Evolutionary conservation across 2,113 vertebrate genomes (phyloP).

Genomic region (Heliornis fulica): DNA sequence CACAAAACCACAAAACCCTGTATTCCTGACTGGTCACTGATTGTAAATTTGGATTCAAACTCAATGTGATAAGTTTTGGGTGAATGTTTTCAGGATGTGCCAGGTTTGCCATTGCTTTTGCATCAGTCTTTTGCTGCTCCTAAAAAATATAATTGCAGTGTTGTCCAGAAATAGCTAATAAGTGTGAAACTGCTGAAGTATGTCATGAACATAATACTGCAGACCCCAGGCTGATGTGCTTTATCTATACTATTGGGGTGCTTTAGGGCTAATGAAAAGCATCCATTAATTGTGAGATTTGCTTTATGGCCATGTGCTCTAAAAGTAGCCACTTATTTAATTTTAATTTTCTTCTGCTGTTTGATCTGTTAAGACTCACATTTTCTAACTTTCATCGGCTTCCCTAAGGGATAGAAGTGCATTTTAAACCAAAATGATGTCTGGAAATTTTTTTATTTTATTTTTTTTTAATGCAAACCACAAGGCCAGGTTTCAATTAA

Average conservation of each 20-base stretch:
- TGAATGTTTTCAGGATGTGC: not conserved
- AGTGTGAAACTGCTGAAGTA: not conserved
- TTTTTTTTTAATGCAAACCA: not conserved
- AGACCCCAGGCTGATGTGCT: not conserved
- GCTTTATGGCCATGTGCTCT: not conserved
- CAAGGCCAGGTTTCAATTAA: not conserved
- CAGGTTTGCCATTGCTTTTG: not conserved
- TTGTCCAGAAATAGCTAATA: not conserved
- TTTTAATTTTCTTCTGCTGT: conserved; percentile 19
- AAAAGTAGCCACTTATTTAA: not conserved
- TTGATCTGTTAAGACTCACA: not conserved
- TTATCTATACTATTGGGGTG: not conserved
- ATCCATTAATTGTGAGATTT: not conserved
- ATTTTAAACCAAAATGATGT: not conserved
- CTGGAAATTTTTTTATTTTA: not conserved
- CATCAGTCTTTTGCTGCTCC: not conserved
- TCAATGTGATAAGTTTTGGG: not conserved
- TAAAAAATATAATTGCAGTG: not conserved
- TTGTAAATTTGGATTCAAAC: not conserved
- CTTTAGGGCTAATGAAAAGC: not conserved
- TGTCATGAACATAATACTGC: not conserved
- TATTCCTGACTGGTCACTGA: not conserved
- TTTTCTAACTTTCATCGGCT: not conserved
- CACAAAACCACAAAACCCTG: not conserved
- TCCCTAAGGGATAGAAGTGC: not conserved